Conservation (phyloP, 2,888 invertebrate species). For the Apamea epomidion region DNA sequence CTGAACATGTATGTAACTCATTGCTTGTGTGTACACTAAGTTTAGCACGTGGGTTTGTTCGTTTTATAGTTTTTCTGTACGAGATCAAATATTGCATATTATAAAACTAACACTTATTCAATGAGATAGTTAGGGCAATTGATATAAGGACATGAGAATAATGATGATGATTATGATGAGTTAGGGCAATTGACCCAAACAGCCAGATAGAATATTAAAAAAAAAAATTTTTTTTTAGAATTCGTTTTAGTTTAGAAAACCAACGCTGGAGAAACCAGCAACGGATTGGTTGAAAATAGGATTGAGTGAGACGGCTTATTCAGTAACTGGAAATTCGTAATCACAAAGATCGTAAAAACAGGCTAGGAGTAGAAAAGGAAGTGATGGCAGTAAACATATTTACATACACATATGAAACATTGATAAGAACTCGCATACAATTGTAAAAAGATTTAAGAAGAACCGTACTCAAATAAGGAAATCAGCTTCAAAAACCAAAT, state of each 20-base stretch:
- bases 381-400: not conserved
- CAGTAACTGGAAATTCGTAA: not conserved
- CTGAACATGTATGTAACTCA: constrained; percentile 18
- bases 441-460: not conserved
- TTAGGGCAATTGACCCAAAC: not conserved
- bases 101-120: too few relatives aligned
- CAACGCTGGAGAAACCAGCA: not conserved
- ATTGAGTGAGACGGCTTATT: not conserved
- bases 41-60: constrained; percentile 13
- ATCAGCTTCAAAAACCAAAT: not conserved
- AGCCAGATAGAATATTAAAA: not conserved
- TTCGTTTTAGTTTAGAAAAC: too few relatives aligned
- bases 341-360: not conserved
- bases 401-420: not conserved
- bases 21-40: constrained; percentile 10
- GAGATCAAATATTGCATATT: not conserved
- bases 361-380: not conserved
- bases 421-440: not conserved
- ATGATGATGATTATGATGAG: too few relatives aligned
- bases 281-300: not conserved
- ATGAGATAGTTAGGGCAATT: too few relatives aligned
- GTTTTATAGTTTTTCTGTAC: not conserved
- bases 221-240: too few relatives aligned
- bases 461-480: not conserved
- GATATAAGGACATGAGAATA: too few relatives aligned